Conservation (phyloP, 2,797 vertebrate species). For the Schizopygopsis pylzovi region DNA sequence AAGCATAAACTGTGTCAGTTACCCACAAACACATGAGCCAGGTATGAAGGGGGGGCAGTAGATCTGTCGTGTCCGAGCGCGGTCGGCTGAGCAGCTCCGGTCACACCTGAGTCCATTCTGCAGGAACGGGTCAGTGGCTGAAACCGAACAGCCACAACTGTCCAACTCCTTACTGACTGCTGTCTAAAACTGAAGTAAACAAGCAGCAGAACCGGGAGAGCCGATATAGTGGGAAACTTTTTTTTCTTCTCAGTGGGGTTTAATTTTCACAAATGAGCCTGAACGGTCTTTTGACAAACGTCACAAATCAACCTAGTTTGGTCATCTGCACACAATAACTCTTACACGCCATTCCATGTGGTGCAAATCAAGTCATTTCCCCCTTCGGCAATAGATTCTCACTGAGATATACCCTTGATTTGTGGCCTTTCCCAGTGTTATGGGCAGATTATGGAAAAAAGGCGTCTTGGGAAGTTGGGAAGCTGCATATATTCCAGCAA, state of each 20-base stretch:
- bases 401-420: conserved; percentile 33
- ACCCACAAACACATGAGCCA: conserved; percentile 41
- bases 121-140: conserved; percentile 35
- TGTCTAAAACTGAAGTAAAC: conserved; percentile 32
- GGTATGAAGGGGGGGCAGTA: conserved; percentile 35
- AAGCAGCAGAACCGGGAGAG: background rate
- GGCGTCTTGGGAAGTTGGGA: conserved; percentile 5
- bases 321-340: conserved; percentile 43
- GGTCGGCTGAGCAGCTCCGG: conserved; percentile 27
- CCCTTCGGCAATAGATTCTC: conserved; percentile 40
- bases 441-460: conserved; percentile 18
- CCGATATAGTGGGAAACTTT: conserved; percentile 1
- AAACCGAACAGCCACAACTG: conserved; percentile 34
- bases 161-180: conserved; percentile 15
- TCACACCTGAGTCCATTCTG: conserved; percentile 45
- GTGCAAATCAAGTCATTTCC: conserved; percentile 46
- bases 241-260: conserved; percentile 26
- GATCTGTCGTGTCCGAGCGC: conserved; percentile 35
- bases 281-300: conserved; percentile 36
- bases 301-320: conserved; percentile 27
- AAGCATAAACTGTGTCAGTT: conserved; percentile 54
- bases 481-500: conserved; percentile 30
- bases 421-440: conserved; percentile 23
- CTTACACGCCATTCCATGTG: conserved; percentile 29
- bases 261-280: conserved; percentile 50